phyloP scores from a whole-genome alignment of 2,113 vertebrate species.

The Anolis sagrei region DNA sequence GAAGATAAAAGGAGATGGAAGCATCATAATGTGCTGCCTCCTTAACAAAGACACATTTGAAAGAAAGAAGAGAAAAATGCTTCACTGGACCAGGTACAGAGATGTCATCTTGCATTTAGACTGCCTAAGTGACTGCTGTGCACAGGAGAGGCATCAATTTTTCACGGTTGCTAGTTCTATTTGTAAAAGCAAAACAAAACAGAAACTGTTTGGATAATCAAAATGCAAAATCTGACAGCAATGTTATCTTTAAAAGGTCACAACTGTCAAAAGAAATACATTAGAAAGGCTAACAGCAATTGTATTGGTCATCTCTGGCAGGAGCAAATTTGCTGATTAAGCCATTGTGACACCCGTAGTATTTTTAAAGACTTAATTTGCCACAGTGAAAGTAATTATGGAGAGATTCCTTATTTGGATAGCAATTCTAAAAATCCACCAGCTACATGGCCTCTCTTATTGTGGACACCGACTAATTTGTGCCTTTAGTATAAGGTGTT shows the following conservation, averaged over 20 bases:
- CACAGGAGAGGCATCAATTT: not conserved
- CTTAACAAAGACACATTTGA: constrained; percentile 64
- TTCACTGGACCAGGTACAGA: constrained; percentile 54
- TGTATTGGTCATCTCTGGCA: not conserved
- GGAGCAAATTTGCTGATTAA: not conserved
- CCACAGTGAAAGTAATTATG: not conserved
- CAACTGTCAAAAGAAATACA: not conserved
- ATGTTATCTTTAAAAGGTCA: constrained; percentile 9
- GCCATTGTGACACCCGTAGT: not conserved
- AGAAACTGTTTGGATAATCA: constrained; percentile 18
- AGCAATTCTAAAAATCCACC: too few relatives aligned
- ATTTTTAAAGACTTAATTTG: not conserved
- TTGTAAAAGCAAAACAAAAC: constrained; percentile 11
- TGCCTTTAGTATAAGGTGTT: too few relatives aligned
- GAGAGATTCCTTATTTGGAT: too few relatives aligned
- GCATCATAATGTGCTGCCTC: constrained; percentile 45
- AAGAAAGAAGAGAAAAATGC: constrained; percentile 42
- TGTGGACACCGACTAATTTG: too few relatives aligned
- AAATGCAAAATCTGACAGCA: constrained; percentile 33
- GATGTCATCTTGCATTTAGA: constrained; percentile 55
- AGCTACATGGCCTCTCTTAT: too few relatives aligned
- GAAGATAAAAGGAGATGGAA: constrained; percentile 58
- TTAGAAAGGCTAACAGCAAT: constrained; percentile 28
- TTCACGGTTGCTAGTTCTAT: constrained; percentile 28
- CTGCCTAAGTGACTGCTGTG: constrained; percentile 57